phyloP scores from a whole-genome alignment of 2,797 vertebrate genomes.

The Zalophus californianus region DNA sequence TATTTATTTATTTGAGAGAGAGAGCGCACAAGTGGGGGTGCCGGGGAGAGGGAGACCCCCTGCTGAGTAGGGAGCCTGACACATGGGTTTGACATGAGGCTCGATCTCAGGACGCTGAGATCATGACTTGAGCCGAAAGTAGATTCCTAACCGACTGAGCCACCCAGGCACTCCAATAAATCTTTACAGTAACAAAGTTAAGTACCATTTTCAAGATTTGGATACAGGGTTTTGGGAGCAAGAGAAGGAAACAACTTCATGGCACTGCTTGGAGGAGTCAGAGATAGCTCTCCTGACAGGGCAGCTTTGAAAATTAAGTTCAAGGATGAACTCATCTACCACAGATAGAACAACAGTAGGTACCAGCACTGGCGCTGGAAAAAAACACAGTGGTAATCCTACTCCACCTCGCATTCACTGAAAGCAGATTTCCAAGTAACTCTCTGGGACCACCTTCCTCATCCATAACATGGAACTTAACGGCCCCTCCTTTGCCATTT shows the following conservation, averaged over 20 bases:
- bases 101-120: neutral
- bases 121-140: neutral
- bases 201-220: slow-evolving; percentile 39
- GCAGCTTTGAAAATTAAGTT: slow-evolving; percentile 40
- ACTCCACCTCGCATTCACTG: neutral
- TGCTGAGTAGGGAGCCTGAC: neutral
- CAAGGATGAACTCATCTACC: slow-evolving; percentile 36
- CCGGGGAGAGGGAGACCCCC: neutral
- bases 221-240: neutral
- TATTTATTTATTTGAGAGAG: neutral
- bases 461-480: slow-evolving; percentile 40
- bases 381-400: slow-evolving; percentile 60
- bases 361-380: neutral
- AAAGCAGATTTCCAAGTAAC: neutral
- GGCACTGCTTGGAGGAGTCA: neutral
- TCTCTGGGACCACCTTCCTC: neutral
- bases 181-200: neutral
- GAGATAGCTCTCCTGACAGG: slow-evolving; percentile 5
- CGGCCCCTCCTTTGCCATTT: neutral
- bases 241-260: neutral
- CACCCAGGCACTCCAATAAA: neutral
- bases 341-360: slow-evolving; percentile 7
- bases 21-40: neutral
- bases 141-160: neutral
- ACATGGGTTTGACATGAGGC: neutral